phyloP scores from a whole-genome alignment of 2,113 vertebrate genomes.

The Malurus elegans region DNA sequence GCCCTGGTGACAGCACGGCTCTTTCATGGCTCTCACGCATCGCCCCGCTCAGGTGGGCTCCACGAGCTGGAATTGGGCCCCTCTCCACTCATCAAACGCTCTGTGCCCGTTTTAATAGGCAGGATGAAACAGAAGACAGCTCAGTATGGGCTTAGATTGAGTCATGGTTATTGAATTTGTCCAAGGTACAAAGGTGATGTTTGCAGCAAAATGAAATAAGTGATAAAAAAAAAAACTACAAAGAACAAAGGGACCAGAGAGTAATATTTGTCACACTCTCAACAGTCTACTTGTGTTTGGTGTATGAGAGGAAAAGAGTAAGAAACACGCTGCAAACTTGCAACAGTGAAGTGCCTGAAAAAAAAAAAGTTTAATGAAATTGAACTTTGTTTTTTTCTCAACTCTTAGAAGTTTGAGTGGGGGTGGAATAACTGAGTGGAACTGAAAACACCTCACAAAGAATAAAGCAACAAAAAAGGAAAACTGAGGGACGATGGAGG shows the following conservation, averaged over 20 bases:
- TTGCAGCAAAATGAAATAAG: constrained; percentile 41
- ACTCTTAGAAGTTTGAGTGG: background rate
- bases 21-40: accelerated
- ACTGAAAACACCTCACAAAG: background rate
- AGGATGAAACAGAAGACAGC: background rate
- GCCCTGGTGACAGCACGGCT: background rate
- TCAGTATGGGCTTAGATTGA: background rate
- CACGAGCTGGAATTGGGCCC: background rate
- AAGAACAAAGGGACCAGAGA: constrained; percentile 27
- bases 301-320: background rate
- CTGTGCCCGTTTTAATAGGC: background rate
- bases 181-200: constrained; percentile 43
- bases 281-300: constrained; percentile 21
- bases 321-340: background rate
- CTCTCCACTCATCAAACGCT: background rate
- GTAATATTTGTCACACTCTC: constrained; percentile 13
- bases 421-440: background rate
- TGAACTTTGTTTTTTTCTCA: background rate
- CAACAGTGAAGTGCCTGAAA: background rate
- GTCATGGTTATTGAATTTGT: constrained; percentile 46
- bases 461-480: background rate
- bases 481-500: background rate
- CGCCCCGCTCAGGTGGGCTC: accelerated
- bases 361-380: background rate
- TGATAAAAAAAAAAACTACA: constrained; percentile 2